Evolutionary conservation across 2,797 vertebrate species (phyloP).

Genomic region (Myotis findleyi): DNA sequence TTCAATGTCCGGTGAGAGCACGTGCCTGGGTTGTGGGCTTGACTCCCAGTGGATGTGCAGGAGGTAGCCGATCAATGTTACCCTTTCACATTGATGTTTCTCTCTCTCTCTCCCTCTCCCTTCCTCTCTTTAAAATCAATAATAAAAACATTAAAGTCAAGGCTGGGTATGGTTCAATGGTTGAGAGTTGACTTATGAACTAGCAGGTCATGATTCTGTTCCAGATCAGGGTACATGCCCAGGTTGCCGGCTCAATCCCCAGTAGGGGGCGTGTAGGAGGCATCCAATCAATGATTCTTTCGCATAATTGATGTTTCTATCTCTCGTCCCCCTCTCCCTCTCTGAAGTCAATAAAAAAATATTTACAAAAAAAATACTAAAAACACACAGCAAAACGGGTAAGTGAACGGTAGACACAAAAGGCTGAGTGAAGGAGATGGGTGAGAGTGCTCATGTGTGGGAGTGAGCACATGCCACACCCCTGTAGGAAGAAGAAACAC

Average conservation of each 20-base stretch:
- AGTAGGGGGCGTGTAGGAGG: too few relatives aligned
- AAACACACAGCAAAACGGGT: not conserved
- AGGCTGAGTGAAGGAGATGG: not conserved
- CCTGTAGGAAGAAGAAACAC: not conserved
- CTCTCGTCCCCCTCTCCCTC: not conserved
- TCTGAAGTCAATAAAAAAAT: not conserved
- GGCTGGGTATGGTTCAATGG: not conserved
- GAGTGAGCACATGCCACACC: rapidly evolving
- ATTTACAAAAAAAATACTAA: too few relatives aligned
- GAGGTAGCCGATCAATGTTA: not conserved
- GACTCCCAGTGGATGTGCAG: not conserved
- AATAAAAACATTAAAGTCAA: not conserved
- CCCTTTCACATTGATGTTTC: not conserved
- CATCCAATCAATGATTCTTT: not conserved
- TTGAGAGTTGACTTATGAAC: not conserved
- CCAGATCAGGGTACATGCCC: not conserved
- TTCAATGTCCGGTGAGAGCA: not conserved
- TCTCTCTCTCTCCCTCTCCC: not conserved
- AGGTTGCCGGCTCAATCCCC: not conserved
- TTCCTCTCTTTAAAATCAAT: not conserved
- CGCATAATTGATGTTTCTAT: not conserved
- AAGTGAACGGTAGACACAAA: not conserved
- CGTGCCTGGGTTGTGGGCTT: not conserved
- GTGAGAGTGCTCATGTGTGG: not conserved
- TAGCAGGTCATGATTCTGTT: not conserved